Percentiles rank a stretch among this genome's conserved stretches.
Conservation (phyloP, 2,113 vertebrate genomes). For the Pelvicachromis taeniatus region DNA sequence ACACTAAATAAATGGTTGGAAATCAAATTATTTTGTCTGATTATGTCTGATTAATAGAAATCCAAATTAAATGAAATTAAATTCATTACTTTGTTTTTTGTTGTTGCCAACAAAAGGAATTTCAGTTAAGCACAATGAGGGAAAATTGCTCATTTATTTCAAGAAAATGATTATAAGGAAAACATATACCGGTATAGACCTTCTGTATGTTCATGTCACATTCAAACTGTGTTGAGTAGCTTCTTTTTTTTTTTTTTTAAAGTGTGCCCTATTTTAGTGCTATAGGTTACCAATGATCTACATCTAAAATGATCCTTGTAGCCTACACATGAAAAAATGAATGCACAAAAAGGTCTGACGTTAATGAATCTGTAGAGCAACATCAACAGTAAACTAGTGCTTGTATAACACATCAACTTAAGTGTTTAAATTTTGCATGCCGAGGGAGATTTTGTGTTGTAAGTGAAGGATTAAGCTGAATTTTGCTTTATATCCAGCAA, state of each 20-base stretch:
- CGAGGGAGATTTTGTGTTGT: not conserved
- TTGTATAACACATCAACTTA: not conserved
- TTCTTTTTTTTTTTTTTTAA: not conserved
- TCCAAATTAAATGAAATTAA: not conserved
- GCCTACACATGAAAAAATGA: fast-evolving
- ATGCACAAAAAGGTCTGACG: not conserved
- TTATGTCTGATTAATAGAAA: not conserved
- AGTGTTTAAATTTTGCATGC: not conserved
- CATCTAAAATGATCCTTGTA: not conserved
- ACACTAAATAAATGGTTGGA: not conserved
- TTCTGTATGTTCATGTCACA: not conserved
- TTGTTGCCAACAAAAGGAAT: not conserved
- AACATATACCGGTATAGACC: not conserved
- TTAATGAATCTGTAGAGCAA: not conserved
- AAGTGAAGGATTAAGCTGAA: not conserved
- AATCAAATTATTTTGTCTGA: not conserved
- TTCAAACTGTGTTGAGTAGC: not conserved
- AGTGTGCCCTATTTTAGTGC: not conserved
- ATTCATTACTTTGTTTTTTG: not conserved
- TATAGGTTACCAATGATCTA: not conserved
- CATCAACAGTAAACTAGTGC: not conserved
- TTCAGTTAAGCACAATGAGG: not conserved
- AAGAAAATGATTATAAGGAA: not conserved
- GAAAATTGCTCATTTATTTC: not conserved
- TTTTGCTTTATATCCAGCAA: not conserved